These are phyloP conservation scores for Ctenopoma multispine DNA, from an alignment of 2,797 vertebrate genomes.

Conservation along the genomic window DNA sequence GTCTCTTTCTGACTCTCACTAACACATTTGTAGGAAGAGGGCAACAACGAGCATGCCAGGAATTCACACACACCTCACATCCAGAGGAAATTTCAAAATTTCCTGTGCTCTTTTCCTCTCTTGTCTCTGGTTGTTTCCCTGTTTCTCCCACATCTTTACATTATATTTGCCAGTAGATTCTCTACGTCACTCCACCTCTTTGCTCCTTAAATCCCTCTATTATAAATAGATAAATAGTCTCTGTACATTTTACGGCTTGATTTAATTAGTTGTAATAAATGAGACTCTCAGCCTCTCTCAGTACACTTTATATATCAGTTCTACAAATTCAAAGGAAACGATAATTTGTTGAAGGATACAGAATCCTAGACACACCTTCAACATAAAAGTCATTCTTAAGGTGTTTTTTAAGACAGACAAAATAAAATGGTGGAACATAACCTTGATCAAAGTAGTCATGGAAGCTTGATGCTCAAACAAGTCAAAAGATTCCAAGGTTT, in stretches of 20 bases:
- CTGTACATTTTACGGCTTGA: background rate
- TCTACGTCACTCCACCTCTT: background rate
- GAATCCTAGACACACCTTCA: too few relatives aligned
- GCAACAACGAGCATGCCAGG: slow-evolving; percentile 31
- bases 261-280: too few relatives aligned
- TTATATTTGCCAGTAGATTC: background rate
- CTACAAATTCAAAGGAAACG: too few relatives aligned
- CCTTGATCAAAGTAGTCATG: background rate
- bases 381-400: background rate
- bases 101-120: slow-evolving; percentile 81
- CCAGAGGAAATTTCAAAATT: slow-evolving; percentile 85
- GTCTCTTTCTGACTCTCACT: background rate
- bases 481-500: too few relatives aligned
- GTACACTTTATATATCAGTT: too few relatives aligned
- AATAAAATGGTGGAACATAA: background rate
- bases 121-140: slow-evolving; percentile 49
- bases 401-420: too few relatives aligned
- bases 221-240: background rate
- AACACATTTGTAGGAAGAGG: background rate
- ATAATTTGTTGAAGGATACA: background rate
- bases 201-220: background rate
- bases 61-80: slow-evolving; percentile 67
- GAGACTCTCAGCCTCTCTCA: too few relatives aligned
- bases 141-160: background rate
- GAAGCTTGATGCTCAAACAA: too few relatives aligned